Evolutionary conservation across 2,113 vertebrate species (phyloP).

Genomic region (Columbina picui): DNA sequence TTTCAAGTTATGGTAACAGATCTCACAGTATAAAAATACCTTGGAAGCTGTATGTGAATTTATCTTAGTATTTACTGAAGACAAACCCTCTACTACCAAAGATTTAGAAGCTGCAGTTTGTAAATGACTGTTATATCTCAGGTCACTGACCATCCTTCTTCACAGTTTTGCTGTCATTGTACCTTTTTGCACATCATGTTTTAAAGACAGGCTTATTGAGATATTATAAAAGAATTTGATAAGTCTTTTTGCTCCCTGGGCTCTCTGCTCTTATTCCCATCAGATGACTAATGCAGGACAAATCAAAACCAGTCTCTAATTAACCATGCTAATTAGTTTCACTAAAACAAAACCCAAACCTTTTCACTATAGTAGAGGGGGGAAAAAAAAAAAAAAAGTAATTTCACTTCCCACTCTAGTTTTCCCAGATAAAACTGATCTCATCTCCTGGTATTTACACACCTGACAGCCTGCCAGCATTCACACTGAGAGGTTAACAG

Average conservation of each 20-base stretch:
- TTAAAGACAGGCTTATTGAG: background rate
- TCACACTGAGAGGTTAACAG: background rate
- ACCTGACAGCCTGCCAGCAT: background rate
- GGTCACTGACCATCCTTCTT: background rate
- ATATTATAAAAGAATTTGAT: background rate
- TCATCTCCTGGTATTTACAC: background rate
- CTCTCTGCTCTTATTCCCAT: background rate
- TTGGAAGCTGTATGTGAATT: background rate
- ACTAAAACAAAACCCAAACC: background rate
- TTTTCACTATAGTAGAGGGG: background rate
- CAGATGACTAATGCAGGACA: background rate
- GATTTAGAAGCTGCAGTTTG: background rate
- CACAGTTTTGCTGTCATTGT: background rate
- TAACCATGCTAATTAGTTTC: background rate
- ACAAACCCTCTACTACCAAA: background rate
- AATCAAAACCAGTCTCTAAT: background rate
- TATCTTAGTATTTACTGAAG: background rate
- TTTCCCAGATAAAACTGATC: background rate
- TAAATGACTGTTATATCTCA: background rate
- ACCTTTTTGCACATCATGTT: background rate
- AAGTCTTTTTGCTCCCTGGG: background rate
- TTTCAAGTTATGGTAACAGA: background rate
- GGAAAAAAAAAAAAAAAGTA: no score
- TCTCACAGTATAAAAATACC: background rate
- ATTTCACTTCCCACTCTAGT: background rate